Evolutionary conservation across 1,140 invertebrate genomes (phyloP), one percentile per base, ranked within the genome.

Genomic region (Hyles vespertilio): DNA sequence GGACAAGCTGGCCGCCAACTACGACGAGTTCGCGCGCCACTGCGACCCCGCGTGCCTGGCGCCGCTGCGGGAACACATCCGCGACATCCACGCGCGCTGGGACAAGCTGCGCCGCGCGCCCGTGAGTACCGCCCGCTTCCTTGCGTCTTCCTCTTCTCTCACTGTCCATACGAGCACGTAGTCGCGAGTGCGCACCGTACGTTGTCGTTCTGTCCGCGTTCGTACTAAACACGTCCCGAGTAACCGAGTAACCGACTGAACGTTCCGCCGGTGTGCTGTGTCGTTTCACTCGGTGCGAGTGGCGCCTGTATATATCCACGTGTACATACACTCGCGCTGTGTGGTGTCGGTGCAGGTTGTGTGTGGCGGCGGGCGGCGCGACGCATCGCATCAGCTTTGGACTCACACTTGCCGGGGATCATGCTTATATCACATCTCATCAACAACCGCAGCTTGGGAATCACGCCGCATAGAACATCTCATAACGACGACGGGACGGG

Each of bases 1-100:
- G 69, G 91, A 92, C 57, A 91, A 92, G 65, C 90, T 94, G 32
- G 90, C 92, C 61, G 89, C 90, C 50, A 90, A 91, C 60, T 93
- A 93, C 72, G 89, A 91, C 5, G 61, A 92, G 74, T 94, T 95
- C 78, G 90, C 91, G 6, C 91, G 91, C 65, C 87, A 92, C 54
- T 94, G 93, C 71, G 93, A 94, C 72, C 90, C 92, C 22, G 90
- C 90, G 44, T 92, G 93, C 69, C 80, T 94, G 48, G 92, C 92
- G 68, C 89, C 90, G 32, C 81, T 95, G 3, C 92, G 92, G 32
- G 93, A 93, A 44, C 90, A 91, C 65, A 89, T 92, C 11, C 84
- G 84, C 44, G 74, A 72, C 53, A 72, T 83, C 5, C 87, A 89
- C 64, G 58, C 69, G 9, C 69, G 82, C 5, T 89, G 85, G 85